These are phyloP conservation scores for Okapia johnstoni DNA, from an alignment of 2,113 vertebrate species.

Conservation along the genomic window DNA sequence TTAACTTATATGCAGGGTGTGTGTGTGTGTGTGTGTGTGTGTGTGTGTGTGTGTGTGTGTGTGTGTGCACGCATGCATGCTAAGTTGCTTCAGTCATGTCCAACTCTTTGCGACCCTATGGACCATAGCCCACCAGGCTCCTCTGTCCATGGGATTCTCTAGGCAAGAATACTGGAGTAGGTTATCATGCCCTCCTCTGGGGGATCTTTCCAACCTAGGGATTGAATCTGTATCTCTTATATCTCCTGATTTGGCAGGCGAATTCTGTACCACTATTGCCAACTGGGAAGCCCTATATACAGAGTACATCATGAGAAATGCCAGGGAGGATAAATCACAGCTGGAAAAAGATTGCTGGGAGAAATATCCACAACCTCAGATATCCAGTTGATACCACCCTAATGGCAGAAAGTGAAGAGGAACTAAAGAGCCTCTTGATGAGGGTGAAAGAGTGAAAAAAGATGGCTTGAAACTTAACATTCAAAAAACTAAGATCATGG, in stretches of 20 bases:
- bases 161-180: background rate
- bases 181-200: background rate
- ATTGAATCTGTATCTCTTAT: background rate
- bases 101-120: background rate
- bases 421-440: background rate
- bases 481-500: background rate
- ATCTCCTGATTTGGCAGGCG: background rate
- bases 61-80: rapidly evolving
- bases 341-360: background rate
- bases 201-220: background rate
- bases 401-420: background rate
- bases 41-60: no score
- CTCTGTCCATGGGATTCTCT: background rate
- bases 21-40: background rate
- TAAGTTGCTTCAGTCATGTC: background rate
- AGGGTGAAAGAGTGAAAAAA: background rate
- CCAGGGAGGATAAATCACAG: background rate
- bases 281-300: background rate
- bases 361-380: background rate
- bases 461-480: background rate
- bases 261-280: background rate
- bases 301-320: background rate
- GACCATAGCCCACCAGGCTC: background rate
- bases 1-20: background rate
- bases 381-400: background rate